A percentile compares a stretch with the other conserved stretches of the same genome.
Conservation (phyloP, 1,140 invertebrate genomes). For the Trialeurodes vaporariorum region DNA sequence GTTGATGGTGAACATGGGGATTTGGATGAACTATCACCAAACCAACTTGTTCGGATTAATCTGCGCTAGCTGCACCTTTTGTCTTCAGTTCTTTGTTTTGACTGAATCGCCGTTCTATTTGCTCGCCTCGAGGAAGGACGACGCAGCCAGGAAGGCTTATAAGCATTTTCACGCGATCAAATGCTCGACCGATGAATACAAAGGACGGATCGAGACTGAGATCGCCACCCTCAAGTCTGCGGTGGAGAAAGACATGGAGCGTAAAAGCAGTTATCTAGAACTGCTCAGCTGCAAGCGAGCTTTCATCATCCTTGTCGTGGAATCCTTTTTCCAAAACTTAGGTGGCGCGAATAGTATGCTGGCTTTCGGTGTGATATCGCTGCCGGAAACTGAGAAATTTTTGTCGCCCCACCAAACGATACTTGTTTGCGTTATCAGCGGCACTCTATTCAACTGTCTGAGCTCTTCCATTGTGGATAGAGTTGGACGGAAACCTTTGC, state of each 20-base stretch:
- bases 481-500: neutral
- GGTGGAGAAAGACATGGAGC: neutral
- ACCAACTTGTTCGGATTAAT: neutral
- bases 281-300: neutral
- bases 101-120: neutral
- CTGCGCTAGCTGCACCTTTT: neutral
- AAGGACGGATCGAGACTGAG: neutral
- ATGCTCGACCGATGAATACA: neutral
- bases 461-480: neutral
- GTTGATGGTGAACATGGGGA: neutral
- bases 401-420: neutral
- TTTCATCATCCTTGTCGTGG: neutral
- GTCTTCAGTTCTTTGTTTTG: neutral
- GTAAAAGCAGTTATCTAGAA: neutral
- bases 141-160: neutral
- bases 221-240: neutral
- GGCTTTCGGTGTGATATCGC: neutral
- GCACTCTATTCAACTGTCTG: neutral
- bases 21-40: neutral
- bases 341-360: neutral
- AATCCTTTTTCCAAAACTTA: neutral
- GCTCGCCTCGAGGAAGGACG: neutral
- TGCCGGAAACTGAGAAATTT: neutral
- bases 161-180: neutral
- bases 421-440: neutral